Conservation (phyloP, 2,797 vertebrate species). For the Macropodus opercularis region DNA sequence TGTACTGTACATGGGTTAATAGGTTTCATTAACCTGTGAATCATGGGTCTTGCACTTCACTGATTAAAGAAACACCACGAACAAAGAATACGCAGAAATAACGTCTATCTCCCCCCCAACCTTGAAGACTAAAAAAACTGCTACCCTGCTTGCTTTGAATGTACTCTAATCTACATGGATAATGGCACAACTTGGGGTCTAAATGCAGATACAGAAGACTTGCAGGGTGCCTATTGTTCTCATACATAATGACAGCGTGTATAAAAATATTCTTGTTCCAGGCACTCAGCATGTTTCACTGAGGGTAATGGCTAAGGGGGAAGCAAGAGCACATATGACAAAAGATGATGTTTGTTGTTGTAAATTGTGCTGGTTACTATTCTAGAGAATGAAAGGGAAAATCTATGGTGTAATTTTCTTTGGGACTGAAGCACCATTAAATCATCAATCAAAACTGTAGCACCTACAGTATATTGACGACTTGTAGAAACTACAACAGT, state of each 20-base stretch:
- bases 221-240: conserved; percentile 41
- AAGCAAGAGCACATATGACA: conserved; percentile 1
- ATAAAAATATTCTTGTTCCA: conserved; percentile 21
- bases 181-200: conserved; percentile 57
- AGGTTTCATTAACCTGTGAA: neutral
- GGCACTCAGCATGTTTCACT: neutral
- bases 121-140: conserved; percentile 6
- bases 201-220: conserved; percentile 36
- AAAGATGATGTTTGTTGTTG: conserved; percentile 26
- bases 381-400: neutral
- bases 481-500: neutral
- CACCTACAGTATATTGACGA: neutral
- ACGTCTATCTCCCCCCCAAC: conserved; percentile 13
- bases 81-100: conserved; percentile 20
- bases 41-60: neutral
- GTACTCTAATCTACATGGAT: conserved; percentile 50
- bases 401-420: conserved; percentile 6
- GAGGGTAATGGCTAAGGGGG: neutral
- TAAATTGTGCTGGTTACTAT: conserved; percentile 7
- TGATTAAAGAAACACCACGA: neutral
- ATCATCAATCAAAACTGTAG: conserved; percentile 5
- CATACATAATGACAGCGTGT: conserved; percentile 39
- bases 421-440: neutral
- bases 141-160: conserved; percentile 19
- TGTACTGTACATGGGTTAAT: neutral